A percentile compares a stretch with the other conserved stretches of the same genome.
phyloP scores from a whole-genome alignment of 1,140 invertebrate genomes.

The Chlorops oryzae region DNA sequence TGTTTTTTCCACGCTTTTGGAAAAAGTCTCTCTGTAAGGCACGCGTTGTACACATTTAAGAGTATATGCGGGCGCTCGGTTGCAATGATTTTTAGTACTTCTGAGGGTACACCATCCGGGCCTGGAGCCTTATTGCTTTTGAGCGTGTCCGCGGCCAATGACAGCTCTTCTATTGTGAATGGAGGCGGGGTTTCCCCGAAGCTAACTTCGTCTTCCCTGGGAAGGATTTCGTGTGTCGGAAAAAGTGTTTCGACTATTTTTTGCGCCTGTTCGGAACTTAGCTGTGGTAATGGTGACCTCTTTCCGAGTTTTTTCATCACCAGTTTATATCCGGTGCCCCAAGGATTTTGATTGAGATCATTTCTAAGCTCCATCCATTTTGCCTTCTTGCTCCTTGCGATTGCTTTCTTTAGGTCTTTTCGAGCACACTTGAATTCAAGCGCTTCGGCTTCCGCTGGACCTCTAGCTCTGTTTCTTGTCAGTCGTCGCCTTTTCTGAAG shows the following conservation, averaged over 20 bases:
- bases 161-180: slow-evolving; percentile 21
- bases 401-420: slow-evolving; percentile 9
- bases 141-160: slow-evolving; percentile 4
- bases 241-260: slow-evolving; percentile 2
- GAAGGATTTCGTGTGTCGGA: neutral
- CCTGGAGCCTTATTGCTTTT: slow-evolving; percentile 24
- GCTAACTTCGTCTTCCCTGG: too few relatives aligned
- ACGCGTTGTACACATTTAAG: too few relatives aligned
- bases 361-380: slow-evolving; percentile 16
- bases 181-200: neutral
- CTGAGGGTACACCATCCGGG: slow-evolving; percentile 19
- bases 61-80: too few relatives aligned
- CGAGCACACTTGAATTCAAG: too few relatives aligned
- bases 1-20: neutral
- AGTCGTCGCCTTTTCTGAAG: too few relatives aligned
- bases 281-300: neutral
- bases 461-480: too few relatives aligned
- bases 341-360: slow-evolving; percentile 18
- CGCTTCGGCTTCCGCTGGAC: too few relatives aligned
- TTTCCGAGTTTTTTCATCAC: slow-evolving; percentile 10
- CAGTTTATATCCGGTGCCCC: slow-evolving; percentile 24
- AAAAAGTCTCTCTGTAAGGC: neutral
- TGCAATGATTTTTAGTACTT: slow-evolving; percentile 20
- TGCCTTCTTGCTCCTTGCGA: slow-evolving; percentile 10
- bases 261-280: neutral